Conservation (phyloP, 2,113 vertebrate species). For the Peromyscus maniculatus region DNA sequence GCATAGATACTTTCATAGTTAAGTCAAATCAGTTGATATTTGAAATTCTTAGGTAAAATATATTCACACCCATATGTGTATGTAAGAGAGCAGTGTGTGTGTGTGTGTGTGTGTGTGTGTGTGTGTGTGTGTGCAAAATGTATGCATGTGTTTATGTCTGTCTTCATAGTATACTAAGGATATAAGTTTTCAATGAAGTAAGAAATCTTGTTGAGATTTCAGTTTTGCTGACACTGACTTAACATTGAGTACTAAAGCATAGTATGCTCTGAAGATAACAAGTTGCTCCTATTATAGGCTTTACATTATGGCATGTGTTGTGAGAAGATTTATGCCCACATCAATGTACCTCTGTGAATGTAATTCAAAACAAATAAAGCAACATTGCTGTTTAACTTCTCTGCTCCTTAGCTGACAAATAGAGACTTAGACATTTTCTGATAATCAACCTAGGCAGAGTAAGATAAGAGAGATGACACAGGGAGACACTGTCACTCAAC, state of each 20-base stretch:
- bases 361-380: not conserved
- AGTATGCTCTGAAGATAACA: not conserved
- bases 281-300: not conserved
- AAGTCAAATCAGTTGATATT: constrained; percentile 11
- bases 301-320: not conserved
- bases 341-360: not conserved
- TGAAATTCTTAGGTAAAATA: constrained; percentile 19
- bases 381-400: not conserved
- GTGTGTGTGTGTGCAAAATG: too few species aligned
- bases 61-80: not conserved
- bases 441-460: not conserved
- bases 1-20: not conserved
- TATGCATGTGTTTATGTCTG: too few species aligned
- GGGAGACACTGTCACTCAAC: not conserved
- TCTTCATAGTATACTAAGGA: not conserved
- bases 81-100: not conserved
- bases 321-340: not conserved
- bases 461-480: not conserved
- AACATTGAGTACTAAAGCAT: not conserved
- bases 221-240: not conserved
- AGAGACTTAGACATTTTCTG: not conserved
- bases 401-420: not conserved
- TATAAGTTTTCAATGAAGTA: not conserved
- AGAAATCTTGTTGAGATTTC: constrained; percentile 10
- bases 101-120: too few species aligned